These are phyloP conservation scores for Passer domesticus DNA, from an alignment of 2,113 vertebrate genomes.

Conservation along the genomic window DNA sequence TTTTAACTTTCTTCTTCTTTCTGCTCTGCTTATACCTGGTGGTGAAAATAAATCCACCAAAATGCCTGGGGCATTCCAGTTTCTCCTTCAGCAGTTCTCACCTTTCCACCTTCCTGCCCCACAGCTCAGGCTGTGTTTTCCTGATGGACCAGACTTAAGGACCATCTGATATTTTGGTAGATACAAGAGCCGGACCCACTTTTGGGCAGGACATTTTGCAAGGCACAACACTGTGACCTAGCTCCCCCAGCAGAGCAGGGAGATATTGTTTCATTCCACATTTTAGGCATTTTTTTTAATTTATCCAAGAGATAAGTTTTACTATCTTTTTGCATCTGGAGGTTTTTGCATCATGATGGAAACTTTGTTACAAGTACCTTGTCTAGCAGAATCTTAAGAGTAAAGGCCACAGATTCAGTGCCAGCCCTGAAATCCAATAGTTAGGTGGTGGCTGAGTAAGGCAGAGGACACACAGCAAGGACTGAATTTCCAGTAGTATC, in stretches of 20 bases:
- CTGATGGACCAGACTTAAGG: background rate
- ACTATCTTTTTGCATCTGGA: background rate
- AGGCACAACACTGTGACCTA: background rate
- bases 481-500: background rate
- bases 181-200: background rate
- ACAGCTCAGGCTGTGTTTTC: background rate
- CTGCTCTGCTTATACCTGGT: background rate
- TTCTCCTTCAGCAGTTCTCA: background rate
- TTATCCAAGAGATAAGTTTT: background rate
- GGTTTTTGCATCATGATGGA: background rate
- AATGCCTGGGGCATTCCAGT: background rate
- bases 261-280: background rate
- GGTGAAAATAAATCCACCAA: background rate
- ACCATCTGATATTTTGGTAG: background rate
- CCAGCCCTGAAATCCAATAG: background rate
- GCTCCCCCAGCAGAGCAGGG: background rate
- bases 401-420: background rate
- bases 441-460: background rate
- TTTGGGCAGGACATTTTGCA: background rate
- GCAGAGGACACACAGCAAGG: background rate
- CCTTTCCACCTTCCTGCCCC: background rate
- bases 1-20: background rate
- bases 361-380: background rate
- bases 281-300: background rate
- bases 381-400: background rate